Percentiles rank a stretch among this genome's conserved stretches.
Conservation (phyloP, 1,140 invertebrate species). For the Bombus balteatus region DNA sequence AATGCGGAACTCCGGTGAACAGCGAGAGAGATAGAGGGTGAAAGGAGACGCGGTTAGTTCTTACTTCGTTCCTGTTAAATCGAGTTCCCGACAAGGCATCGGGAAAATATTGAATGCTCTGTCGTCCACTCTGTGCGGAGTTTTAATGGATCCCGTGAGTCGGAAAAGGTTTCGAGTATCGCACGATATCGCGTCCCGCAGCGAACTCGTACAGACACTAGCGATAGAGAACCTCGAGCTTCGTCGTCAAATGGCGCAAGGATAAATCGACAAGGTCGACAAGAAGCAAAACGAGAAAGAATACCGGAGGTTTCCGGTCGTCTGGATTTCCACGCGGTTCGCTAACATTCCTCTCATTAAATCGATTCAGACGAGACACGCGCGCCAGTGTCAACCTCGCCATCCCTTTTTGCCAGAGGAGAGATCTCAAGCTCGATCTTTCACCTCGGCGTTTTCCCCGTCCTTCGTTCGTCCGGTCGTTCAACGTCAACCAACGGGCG, state of each 20-base stretch:
- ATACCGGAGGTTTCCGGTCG: background rate
- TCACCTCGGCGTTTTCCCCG: background rate
- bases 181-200: background rate
- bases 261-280: background rate
- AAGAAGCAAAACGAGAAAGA: background rate
- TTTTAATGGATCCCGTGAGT: slow-evolving; percentile 42
- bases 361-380: slow-evolving; percentile 56
- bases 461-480: background rate
- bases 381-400: background rate
- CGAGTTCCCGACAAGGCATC: slow-evolving; percentile 35
- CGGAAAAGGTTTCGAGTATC: background rate
- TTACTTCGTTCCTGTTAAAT: slow-evolving; percentile 45
- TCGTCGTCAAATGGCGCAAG: slow-evolving; percentile 11
- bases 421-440: background rate
- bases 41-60: background rate
- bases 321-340: slow-evolving; percentile 35
- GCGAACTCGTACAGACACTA: background rate
- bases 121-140: slow-evolving; percentile 33
- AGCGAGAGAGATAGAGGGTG: no score
- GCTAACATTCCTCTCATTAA: slow-evolving; percentile 62
- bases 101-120: slow-evolving; percentile 45
- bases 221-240: slow-evolving; percentile 28
- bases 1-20: slow-evolving; percentile 18
- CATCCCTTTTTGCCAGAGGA: background rate
- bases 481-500: background rate